A percentile compares a stretch with the other conserved stretches of the same genome.
These are phyloP conservation scores for Drosophila birchii DNA, from an alignment of 2,888 invertebrate genomes.

Conservation along the genomic window DNA sequence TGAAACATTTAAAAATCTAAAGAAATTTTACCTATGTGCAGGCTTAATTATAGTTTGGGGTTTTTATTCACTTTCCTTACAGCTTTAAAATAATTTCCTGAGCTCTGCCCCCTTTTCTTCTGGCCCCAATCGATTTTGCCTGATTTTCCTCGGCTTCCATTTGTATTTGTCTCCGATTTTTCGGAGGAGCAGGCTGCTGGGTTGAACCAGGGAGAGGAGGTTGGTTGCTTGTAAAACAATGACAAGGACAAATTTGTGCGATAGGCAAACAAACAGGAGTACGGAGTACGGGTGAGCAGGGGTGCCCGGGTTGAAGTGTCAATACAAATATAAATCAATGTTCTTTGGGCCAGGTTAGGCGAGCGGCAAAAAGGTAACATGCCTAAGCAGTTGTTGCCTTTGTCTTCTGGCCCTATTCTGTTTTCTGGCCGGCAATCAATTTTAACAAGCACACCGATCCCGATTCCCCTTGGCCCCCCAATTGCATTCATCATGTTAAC, in stretches of 20 bases:
- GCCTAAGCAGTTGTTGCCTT: constrained; percentile 41
- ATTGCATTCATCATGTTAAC: constrained; percentile 50
- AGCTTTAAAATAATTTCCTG: background rate
- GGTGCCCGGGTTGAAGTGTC: constrained; percentile 57
- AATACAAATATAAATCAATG: constrained; percentile 78
- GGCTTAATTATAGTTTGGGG: background rate
- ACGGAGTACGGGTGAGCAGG: background rate
- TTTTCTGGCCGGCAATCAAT: constrained; percentile 61
- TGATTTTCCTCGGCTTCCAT: background rate
- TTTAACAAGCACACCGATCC: constrained; percentile 62
- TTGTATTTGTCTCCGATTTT: constrained; percentile 19
- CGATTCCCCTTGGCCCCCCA: background rate
- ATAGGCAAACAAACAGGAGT: constrained; percentile 39
- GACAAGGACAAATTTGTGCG: constrained; percentile 73
- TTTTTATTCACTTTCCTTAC: background rate
- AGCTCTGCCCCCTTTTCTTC: background rate
- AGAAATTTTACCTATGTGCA: background rate
- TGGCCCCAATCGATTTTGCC: constrained; percentile 6
- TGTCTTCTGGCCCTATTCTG: constrained; percentile 25
- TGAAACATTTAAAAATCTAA: background rate
- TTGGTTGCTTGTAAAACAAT: constrained; percentile 66
- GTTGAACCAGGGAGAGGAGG: background rate
- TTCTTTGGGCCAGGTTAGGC: constrained; percentile 18
- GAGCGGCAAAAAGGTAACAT: constrained; percentile 58
- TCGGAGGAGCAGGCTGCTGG: background rate